Evolutionary conservation across 1,140 invertebrate genomes (phyloP), one percentile per base, ranked within the genome.

Genomic region (Anastrepha ludens): DNA sequence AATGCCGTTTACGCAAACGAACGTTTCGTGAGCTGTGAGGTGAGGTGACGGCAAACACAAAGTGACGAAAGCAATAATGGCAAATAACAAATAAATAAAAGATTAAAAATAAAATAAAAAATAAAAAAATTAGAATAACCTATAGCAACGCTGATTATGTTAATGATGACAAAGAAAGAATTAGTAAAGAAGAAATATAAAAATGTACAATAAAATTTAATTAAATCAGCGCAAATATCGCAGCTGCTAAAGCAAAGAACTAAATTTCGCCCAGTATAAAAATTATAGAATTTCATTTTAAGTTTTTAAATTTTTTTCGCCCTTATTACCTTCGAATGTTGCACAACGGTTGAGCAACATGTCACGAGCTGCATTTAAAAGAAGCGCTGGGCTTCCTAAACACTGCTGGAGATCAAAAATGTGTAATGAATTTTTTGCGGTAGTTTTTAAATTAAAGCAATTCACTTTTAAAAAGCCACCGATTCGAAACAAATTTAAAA

Each of bases 311-410:
- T 58, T 81, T 20, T 58, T 62, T 58, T 86, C 29, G 0, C 29
- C 29, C 15, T 65, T 65, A 44, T 87, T 85, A 87, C 87, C 87
- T 87, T 87, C 87, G 20, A 87, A 29, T 81, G 85, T 59, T 64
- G 87, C 60, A 50, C 87, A 70, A 50, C 87, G 87, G 64, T 87
- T 87, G 55, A 87, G 87, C 87, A 87, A 87, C 87, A 87, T 87
- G 41, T 81, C 74, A 87, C 62, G 86, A 87, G 60, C 85, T 86
- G 55, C 85, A 86, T 86, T 86, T 86, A 86, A 39, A 44, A 86
- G 55, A 86, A 86, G 59, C 29, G 20, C 85, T 62, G 55, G 41
- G 74, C 74, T 81, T 81, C 74, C 50, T 81, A 81, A 29, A 81
- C 74, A 81, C 44, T 41, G 17, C 9, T 29, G n/a, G 9, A 81